These are phyloP conservation scores for Heliconius hortense DNA, from an alignment of 2,888 invertebrate genomes.

Conservation along the genomic window DNA sequence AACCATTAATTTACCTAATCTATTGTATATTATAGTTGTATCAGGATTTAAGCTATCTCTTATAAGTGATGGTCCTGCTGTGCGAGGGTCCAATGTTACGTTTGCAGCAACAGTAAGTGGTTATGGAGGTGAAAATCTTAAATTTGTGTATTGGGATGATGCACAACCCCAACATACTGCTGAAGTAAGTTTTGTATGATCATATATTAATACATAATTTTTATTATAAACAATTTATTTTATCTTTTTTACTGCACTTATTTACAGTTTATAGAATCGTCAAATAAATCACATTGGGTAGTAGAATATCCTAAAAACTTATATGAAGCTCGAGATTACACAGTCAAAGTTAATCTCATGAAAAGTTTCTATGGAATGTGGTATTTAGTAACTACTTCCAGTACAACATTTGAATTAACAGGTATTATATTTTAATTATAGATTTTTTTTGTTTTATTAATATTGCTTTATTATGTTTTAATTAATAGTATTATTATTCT, in stretches of 20 bases:
- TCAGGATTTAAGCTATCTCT: conserved; percentile 71
- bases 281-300: conserved; percentile 83
- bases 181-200: conserved; percentile 60
- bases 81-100: conserved; percentile 86
- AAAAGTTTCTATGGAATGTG: conserved; percentile 65
- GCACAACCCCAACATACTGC: conserved; percentile 74
- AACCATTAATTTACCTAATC: neutral
- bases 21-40: conserved; percentile 45
- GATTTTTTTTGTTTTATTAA: neutral
- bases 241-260: neutral
- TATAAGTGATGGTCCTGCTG: conserved; percentile 85
- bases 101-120: conserved; percentile 84
- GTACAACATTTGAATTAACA: conserved; percentile 63
- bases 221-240: neutral
- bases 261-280: conserved; percentile 66
- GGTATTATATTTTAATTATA: conserved; percentile 51
- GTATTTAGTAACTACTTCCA: conserved; percentile 54
- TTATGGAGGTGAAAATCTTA: conserved; percentile 61
- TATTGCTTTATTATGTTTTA: too few species aligned
- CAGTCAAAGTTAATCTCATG: conserved; percentile 77
- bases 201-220: neutral
- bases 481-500: too few species aligned
- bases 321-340: conserved; percentile 83
- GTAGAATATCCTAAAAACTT: conserved; percentile 79
- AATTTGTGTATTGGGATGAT: conserved; percentile 85